Evolutionary conservation across 2,797 vertebrate species (phyloP).

Genomic region (Melanotaenia parkinsoni): DNA sequence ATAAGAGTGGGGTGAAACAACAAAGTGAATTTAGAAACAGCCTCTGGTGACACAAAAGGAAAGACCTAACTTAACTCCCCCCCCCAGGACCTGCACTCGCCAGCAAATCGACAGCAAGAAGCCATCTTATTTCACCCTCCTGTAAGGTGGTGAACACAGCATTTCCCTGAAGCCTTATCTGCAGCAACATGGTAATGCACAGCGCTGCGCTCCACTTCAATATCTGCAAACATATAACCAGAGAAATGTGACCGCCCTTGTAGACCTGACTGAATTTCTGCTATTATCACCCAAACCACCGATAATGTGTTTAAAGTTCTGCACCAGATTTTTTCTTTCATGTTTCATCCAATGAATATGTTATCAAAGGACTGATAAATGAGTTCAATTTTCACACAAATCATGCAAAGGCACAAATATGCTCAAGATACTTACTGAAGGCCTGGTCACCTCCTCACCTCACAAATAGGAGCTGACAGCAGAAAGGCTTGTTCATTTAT

Average conservation of each 20-base stretch:
- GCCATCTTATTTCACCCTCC: constrained; percentile 48
- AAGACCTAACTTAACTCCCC: neutral
- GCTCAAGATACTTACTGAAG: constrained; percentile 24
- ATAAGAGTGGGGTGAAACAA: constrained; percentile 4
- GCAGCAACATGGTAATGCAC: constrained; percentile 44
- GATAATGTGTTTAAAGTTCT: constrained; percentile 53
- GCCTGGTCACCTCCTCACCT: constrained; percentile 39
- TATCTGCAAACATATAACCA: constrained; percentile 41
- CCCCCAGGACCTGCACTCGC: neutral
- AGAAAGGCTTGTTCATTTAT: constrained; percentile 59
- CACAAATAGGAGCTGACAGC: constrained; percentile 64
- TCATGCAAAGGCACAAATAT: constrained; percentile 34
- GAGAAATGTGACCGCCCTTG: constrained; percentile 45
- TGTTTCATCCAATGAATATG: constrained; percentile 27
- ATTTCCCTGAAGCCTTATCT: constrained; percentile 67
- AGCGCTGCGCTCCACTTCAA: constrained; percentile 25
- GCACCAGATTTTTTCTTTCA: constrained; percentile 10
- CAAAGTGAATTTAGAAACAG: constrained; percentile 20
- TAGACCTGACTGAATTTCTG: constrained; percentile 18
- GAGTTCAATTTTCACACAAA: constrained; percentile 40
- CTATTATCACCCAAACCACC: constrained; percentile 37
- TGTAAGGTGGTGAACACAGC: constrained; percentile 61
- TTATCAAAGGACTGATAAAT: constrained; percentile 39
- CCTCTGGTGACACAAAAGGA: constrained; percentile 25
- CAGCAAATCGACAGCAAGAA: constrained; percentile 44